Conservation (phyloP, 2,797 vertebrate species). For the Dryobates pubescens region DNA sequence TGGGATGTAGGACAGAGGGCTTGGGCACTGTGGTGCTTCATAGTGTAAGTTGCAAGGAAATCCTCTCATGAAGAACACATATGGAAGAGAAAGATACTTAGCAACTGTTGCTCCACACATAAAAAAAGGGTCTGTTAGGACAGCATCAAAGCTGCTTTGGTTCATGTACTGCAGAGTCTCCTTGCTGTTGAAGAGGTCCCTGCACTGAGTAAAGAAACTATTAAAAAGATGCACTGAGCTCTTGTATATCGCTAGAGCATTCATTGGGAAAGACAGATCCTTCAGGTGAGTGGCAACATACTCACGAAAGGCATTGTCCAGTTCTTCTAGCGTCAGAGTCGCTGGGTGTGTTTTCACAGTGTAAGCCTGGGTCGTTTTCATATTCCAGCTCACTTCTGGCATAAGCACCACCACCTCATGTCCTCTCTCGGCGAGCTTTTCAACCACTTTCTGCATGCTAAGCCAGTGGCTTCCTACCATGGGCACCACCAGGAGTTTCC, state of each 20-base stretch:
- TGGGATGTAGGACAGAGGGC: conserved; percentile 78
- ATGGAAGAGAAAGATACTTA: conserved; percentile 74
- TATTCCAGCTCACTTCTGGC: conserved; percentile 15
- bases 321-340: background rate
- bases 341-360: background rate
- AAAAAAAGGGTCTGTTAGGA: conserved; percentile 77
- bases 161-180: conserved; percentile 55
- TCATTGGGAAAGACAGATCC: conserved; percentile 35
- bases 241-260: background rate
- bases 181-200: conserved; percentile 75
- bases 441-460: conserved; percentile 71
- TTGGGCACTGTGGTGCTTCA: conserved; percentile 65
- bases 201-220: conserved; percentile 58
- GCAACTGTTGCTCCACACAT: conserved; percentile 77
- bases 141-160: conserved; percentile 76
- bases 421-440: conserved; percentile 77
- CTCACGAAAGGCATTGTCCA: rapidly evolving
- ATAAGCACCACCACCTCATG: conserved; percentile 62
- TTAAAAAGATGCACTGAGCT: rapidly evolving
- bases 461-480: conserved; percentile 86
- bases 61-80: conserved; percentile 76
- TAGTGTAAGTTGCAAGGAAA: conserved; percentile 76
- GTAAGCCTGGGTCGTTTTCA: rapidly evolving
- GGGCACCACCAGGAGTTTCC: conserved; percentile 85
- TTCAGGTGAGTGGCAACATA: background rate